Evolutionary conservation across 2,888 invertebrate species (phyloP), one percentile per base, ranked within the genome.

Genomic region (Tillus elongatus): DNA sequence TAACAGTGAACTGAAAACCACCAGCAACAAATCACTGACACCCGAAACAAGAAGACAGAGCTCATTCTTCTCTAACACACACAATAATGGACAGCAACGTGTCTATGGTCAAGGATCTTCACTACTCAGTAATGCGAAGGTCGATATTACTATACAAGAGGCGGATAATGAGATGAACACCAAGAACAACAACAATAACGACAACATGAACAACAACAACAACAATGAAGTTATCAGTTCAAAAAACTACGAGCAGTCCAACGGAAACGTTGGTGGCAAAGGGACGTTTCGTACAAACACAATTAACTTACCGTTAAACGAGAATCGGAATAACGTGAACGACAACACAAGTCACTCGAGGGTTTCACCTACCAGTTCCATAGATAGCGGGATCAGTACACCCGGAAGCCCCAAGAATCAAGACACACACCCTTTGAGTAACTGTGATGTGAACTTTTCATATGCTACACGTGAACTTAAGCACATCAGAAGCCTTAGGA

Each of bases 381-480:
- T 58, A 2, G 80, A 81, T 37, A 79, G 79, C 32, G 81, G 80
- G 0, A 72, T 80, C 4, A 76, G 75, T 0, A 80, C 80, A 0
- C 80, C 81, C 0, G 49, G 70, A 40, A 78, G 77, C 44, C 69
- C 70, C 16, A 66, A 64, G 39, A 61, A 60, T 3, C 34, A 35
- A 3, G 61, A 61, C 19, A 73, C 74, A 33, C 87, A 86, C 65
- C 88, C 88, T 0, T 55, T 88, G 2, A 83, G 85, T 46, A 79
- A 82, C 52, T 79, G 79, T 40, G 87, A 85, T 55, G 83, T 86
- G 0, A 82, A 79, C 54, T 84, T 87, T 30, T 82, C 79, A 44
- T 88, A 80, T 54, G 82, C 83, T 50, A 82, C 82, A 1, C 83
- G 84, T 0, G 83, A 87, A 57, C 63, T 88, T 41, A 86, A 85